phyloP scores from a whole-genome alignment of 2,888 invertebrate genomes.

The Leptinotarsa rubiginosa region DNA sequence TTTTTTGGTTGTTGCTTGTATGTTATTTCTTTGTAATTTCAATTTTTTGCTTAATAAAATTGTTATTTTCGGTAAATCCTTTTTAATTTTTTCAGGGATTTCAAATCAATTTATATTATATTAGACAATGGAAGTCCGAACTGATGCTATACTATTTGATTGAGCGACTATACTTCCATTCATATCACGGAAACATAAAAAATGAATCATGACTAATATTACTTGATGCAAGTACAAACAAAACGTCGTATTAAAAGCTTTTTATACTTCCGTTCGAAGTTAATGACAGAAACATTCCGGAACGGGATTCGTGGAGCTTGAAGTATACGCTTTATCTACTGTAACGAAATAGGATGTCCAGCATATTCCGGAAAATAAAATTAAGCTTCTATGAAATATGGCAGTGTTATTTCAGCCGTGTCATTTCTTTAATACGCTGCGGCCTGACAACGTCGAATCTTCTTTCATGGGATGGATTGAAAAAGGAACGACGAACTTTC shows the following conservation, averaged over 20 bases:
- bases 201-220: too few species aligned
- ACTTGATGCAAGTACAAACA: conserved; percentile 1
- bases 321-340: conserved; percentile 56
- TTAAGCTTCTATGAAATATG: conserved; percentile 59
- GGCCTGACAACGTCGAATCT: neutral
- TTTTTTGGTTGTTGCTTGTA: too few species aligned
- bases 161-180: too few species aligned
- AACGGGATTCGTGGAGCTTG: conserved; percentile 52
- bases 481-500: neutral
- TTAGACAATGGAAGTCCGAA: too few species aligned
- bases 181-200: too few species aligned
- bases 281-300: conserved; percentile 49
- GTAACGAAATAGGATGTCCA: conserved; percentile 59
- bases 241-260: conserved; percentile 27
- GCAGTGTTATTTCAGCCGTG: conserved; percentile 53
- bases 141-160: too few species aligned
- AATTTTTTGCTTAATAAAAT: too few species aligned
- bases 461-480: conserved; percentile 4
- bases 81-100: too few species aligned
- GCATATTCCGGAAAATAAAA: conserved; percentile 60
- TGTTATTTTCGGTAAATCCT: too few species aligned
- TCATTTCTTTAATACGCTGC: conserved; percentile 54
- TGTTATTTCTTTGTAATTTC: too few species aligned
- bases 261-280: conserved; percentile 29
- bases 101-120: too few species aligned